Base-by-base conservation (phyloP, 2,888 invertebrate species). In the Argyra leucocephala region DNA sequence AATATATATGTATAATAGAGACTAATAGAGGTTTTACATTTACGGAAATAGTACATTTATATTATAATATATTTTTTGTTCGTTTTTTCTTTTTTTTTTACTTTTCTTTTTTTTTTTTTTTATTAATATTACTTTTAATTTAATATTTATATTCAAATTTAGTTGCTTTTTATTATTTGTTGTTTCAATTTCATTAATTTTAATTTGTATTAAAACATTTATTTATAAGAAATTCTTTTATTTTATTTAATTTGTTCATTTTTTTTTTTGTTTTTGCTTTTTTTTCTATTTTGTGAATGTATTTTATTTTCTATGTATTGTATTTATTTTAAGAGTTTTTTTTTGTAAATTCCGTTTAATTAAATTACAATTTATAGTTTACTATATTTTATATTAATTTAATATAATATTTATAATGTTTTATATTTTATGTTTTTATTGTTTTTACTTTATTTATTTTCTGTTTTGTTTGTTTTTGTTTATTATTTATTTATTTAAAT, bases 191-290 rank as follows among this genome's bases (percentile, higher is more conserved):
- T 31, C 12, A 6, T 31, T 31, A 31, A 31, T 31, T 31, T 31
- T 31, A 31, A 31, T n/a, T 48, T 48, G 48, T 48, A 48, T 48
- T 48, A 48, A 48, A 48, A 48, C 48, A 48, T 48, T 48, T 48
- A 48, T 48, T 31, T 31, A 31, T 31, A 31, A 31, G 31, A 31
- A 31, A 31, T 31, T 31, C 5, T 31, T 31, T 31, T 31, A 31
- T 7, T 31, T n/a, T n/a, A n/a, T n/a, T n/a, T n/a, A n/a, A n/a
- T n/a, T 31, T 10, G 31, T 31, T 31, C 12, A 31, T 31, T 26
- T 26, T 6, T 26, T 31, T 31, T 10, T 31, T 10, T 10, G 31
- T 31, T 31, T 31, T 31, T 31, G 7, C 12, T 31, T 31, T 31
- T 31, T 31, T 31, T 31, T 31, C 1, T 31, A 31, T 31, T 31